These are phyloP conservation scores for Diarsia dahlii DNA, from an alignment of 2,888 invertebrate species.

Conservation along the genomic window DNA sequence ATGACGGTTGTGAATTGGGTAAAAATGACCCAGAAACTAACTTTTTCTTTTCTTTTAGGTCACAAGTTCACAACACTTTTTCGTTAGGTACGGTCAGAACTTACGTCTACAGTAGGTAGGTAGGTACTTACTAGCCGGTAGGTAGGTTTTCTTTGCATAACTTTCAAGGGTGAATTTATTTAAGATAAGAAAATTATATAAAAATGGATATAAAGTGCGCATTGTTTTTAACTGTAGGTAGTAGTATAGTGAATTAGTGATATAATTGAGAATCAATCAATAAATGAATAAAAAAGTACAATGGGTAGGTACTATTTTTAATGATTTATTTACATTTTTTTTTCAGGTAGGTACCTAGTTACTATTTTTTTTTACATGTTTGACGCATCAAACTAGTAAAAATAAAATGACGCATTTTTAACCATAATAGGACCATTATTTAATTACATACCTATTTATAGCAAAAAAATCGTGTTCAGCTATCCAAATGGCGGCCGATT, in stretches of 20 bases:
- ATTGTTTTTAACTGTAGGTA: too few relatives aligned
- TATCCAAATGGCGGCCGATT: constrained; percentile 28
- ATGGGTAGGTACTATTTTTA: too few relatives aligned
- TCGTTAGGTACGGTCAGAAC: neutral
- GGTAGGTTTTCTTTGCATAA: neutral
- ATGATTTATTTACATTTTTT: too few relatives aligned
- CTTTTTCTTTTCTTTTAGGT: neutral
- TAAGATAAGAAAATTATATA: constrained; percentile 12
- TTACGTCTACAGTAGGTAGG: too few relatives aligned
- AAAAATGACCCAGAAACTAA: neutral
- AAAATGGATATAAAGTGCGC: constrained; percentile 15
- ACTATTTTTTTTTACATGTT: neutral
- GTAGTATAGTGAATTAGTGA: too few relatives aligned
- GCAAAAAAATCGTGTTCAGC: neutral
- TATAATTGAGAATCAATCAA: too few relatives aligned
- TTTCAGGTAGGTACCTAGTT: neutral
- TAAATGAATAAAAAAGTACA: too few relatives aligned
- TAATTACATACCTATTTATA: too few relatives aligned
- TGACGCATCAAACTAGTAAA: neutral
- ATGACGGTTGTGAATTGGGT: neutral
- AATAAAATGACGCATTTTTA: neutral
- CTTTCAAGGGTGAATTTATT: neutral
- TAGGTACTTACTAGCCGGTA: too few relatives aligned
- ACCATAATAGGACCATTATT: neutral
- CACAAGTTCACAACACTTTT: neutral